These are phyloP conservation scores for Papilio gigon DNA, from an alignment of 2,888 invertebrate genomes.

Conservation along the genomic window DNA sequence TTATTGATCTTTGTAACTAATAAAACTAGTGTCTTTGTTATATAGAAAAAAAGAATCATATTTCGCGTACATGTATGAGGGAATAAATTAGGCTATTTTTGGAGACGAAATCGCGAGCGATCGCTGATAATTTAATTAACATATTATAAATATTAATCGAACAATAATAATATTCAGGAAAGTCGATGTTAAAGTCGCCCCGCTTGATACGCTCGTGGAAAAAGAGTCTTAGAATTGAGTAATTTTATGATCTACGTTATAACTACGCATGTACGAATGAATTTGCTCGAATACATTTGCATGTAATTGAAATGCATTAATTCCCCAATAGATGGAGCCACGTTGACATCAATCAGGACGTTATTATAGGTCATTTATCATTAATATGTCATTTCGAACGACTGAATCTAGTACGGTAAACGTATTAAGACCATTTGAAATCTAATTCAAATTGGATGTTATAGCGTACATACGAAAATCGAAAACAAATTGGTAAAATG, in stretches of 20 bases:
- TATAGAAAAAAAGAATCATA: too few relatives aligned
- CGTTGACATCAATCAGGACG: conserved; percentile 13
- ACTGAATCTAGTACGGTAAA: neutral
- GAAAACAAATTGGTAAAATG: too few relatives aligned
- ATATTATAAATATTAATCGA: too few relatives aligned
- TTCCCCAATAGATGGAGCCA: neutral
- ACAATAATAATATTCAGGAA: too few relatives aligned
- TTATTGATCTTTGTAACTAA: too few relatives aligned
- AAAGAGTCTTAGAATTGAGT: neutral
- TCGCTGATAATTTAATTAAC: too few relatives aligned
- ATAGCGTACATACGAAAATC: too few relatives aligned
- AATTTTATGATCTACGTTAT: neutral
- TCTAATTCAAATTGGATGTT: neutral
- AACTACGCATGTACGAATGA: neutral
- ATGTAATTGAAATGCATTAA: conserved; percentile 20
- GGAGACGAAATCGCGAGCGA: too few relatives aligned
- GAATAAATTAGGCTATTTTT: too few relatives aligned
- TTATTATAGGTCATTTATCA: conserved; percentile 18
- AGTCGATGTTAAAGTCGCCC: too few relatives aligned
- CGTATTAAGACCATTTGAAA: neutral
- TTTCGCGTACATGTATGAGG: too few relatives aligned
- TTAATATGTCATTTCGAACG: neutral
- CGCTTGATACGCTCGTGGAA: neutral
- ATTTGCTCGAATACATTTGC: conserved; percentile 19
- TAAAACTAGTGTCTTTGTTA: too few relatives aligned